Base-by-base conservation (phyloP, 1,140 invertebrate species). In the Sitophilus oryzae region DNA sequence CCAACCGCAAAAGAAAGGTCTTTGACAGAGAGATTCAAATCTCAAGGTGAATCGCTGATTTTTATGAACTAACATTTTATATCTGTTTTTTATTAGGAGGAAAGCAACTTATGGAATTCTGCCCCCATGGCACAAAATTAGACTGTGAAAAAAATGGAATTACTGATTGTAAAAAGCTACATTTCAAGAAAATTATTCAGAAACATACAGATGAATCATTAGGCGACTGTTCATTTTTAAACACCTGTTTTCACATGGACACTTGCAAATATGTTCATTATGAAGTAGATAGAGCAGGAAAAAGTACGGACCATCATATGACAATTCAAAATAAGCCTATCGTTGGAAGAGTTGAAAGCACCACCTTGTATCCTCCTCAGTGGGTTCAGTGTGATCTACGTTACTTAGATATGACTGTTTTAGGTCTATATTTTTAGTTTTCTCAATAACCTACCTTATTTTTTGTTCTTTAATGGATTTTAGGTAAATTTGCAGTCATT, bases 171-270 rank as follows among this genome's bases (percentile, higher is more conserved):
- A 86, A 85, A 54, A 93, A 95, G 68, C 76, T 98, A 19, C 95
- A 98, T 73, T 98, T 98, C 69, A 91, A 91, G 67, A 97, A 98
- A 77, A 98, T 98, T 52, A 95, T 98, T 58, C 93, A 97, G 71
- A 82, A 84, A 55, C 95, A 98, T 70, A 98, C 96, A 0, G 96
- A 98, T 72, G 94, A 97, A 73, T 83, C 89, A 0, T 76, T 98
- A 4, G 95, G 95, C 0, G 95, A 98, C 70, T 98, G 95, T 72
- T 97, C 93, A 36, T 98, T 98, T 73, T 78, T 98, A 0, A 98
- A 98, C 69, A 98, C 95, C 0, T 98, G 95, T 71, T 98, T 98
- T 69, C 95, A 98, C 69, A 98, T 98, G 94, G 93, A 97, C 62
- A 93, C 89, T 41, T 98, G 95, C 81, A 98, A 97, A 74, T 95